Percentiles rank a stretch among this genome's conserved stretches.
Evolutionary conservation across 2,888 invertebrate genomes (phyloP).

Genomic region (Chymomyza caudatula): DNA sequence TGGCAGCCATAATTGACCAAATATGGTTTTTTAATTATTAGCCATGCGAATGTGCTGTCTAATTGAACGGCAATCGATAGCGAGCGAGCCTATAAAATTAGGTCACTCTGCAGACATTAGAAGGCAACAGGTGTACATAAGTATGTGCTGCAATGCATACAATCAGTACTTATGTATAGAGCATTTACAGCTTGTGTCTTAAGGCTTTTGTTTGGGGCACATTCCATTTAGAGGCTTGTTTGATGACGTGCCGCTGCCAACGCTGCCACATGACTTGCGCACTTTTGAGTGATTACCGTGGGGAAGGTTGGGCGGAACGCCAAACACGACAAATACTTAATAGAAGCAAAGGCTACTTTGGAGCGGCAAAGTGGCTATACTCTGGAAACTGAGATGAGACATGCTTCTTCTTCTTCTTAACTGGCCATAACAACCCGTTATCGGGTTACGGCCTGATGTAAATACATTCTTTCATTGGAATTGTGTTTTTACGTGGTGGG

Average conservation of each 20-base stretch:
- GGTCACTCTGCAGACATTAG: slow-evolving; percentile 36
- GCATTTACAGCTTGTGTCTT: slow-evolving; percentile 2
- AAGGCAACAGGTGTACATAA: slow-evolving; percentile 11
- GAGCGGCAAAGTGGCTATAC: background rate
- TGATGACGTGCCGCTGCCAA: background rate
- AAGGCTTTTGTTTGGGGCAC: background rate
- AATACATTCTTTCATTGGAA: too few relatives aligned
- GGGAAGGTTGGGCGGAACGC: too few relatives aligned
- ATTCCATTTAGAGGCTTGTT: background rate
- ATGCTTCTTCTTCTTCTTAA: too few relatives aligned
- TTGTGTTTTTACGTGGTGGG: too few relatives aligned
- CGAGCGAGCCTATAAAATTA: background rate
- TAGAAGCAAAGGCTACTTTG: background rate
- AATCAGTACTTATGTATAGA: background rate
- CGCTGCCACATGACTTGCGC: background rate
- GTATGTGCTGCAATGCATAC: background rate
- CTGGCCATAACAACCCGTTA: too few relatives aligned
- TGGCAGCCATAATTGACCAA: slow-evolving; percentile 55
- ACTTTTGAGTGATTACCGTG: background rate
- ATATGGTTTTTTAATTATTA: slow-evolving; percentile 66
- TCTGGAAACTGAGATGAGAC: background rate
- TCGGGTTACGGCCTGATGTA: too few relatives aligned
- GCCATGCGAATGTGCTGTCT: slow-evolving; percentile 27
- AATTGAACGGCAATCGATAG: slow-evolving; percentile 49
- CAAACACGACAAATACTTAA: too few relatives aligned